Evolutionary conservation across 2,797 vertebrate genomes (phyloP), one percentile per base, ranked within the genome.

Genomic region (Macrochelys suwanniensis): DNA sequence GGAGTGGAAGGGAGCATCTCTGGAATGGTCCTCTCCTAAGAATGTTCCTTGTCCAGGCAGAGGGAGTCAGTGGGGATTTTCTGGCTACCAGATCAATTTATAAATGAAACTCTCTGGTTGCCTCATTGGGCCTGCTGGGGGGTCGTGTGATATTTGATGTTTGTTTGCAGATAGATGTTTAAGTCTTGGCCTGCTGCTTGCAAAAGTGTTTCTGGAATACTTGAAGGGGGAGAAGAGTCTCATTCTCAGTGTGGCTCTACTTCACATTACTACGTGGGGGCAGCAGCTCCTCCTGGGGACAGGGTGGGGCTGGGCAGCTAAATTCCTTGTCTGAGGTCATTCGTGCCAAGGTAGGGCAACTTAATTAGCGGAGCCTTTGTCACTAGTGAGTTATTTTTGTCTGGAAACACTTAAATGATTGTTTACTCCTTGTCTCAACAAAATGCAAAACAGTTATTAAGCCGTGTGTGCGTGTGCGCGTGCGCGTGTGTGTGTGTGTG

Each of bases 321-420:
- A 80, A 56, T 79, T 84, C 57, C 17, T 83, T 57, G 37, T 11
- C 71, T 28, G 81, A 71, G 94, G 92, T 87, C 96, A 94, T 91
- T 94, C 90, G 92, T 93, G 91, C 94, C 92, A 93, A 96, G 88
- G 26, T 71, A 23, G 94, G 97, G 87, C 93, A 96, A 91, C 97
- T 97, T 98, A 96, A 98, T 97, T 98, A 97, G 95, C 95, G 89
- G 91, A 84, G 92, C 94, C 95, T 96, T 98, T 97, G 97, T 98
- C 97, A 97, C 97, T 98, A 97, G 96, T 93, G 96, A 96, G 90
- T 97, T 97, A 97, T 98, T 97, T 98, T 97, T 97, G 97, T 98
- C 96, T 98, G 95, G 97, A 97, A 96, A 95, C 92, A 95, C 96
- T 97, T 97, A 97, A 96, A 97, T 95, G 37, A 97, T 93, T 97